Conservation (phyloP, 1,140 invertebrate species). For the Macrobrachium nipponense region DNA sequence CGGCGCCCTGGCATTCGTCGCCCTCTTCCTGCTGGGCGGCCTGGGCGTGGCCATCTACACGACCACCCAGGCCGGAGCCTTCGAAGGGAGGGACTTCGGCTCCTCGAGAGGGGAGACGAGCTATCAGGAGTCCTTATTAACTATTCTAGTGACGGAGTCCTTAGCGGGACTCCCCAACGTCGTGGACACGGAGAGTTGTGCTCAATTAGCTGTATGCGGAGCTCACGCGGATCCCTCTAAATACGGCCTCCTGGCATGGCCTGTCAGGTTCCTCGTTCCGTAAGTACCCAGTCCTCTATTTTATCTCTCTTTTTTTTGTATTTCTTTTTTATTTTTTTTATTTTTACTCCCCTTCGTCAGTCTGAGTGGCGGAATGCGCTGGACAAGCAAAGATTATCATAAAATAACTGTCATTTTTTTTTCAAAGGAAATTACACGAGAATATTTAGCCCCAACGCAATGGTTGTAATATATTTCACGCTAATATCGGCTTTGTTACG, state of each 20-base stretch:
- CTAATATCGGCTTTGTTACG: not conserved
- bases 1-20: constrained; percentile 58
- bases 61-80: constrained; percentile 48
- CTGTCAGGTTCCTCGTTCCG: constrained; percentile 52
- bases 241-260: constrained; percentile 55
- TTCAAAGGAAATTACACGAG: too few relatives aligned
- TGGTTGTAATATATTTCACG: too few relatives aligned
- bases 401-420: not conserved
- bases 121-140: constrained; percentile 33
- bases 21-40: constrained; percentile 58
- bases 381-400: not conserved
- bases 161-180: constrained; percentile 41
- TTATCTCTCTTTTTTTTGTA: not conserved
- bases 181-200: constrained; percentile 51
- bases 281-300: constrained; percentile 25
- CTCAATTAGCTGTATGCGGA: constrained; percentile 51
- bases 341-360: not conserved
- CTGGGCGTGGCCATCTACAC: constrained; percentile 63
- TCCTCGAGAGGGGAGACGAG: not conserved
- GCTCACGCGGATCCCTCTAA: constrained; percentile 52
- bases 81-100: constrained; percentile 12
- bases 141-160: constrained; percentile 27
- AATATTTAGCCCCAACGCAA: too few relatives aligned
- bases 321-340: too few relatives aligned
- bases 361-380: not conserved